Conservation (phyloP, 30 jellyfish, hydroid and myxozoan species). For the Sanderia malayensis region DNA sequence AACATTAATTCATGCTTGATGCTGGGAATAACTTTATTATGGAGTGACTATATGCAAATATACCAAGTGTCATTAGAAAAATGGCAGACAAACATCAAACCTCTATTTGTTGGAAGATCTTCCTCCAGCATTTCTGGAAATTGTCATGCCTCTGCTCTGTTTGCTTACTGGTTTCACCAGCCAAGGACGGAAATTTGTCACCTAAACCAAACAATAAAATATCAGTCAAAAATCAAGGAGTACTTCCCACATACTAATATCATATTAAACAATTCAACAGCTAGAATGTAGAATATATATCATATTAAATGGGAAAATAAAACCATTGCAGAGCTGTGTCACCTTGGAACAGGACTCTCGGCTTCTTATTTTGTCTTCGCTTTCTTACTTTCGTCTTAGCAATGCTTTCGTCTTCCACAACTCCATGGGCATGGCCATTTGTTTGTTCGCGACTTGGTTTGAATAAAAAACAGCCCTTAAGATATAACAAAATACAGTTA, state of each 20-base stretch:
- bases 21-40: too few relatives aligned
- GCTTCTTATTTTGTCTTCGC: neutral
- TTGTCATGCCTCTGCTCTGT: conserved; percentile 27
- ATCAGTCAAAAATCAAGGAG: too few relatives aligned
- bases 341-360: neutral
- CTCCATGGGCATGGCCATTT: too few relatives aligned
- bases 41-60: too few relatives aligned
- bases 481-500: neutral
- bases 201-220: too few relatives aligned
- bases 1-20: neutral
- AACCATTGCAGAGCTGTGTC: too few relatives aligned
- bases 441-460: neutral
- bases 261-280: too few relatives aligned
- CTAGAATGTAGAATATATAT: too few relatives aligned
- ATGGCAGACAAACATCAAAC: neutral
- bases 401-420: too few relatives aligned
- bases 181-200: conserved; percentile 44
- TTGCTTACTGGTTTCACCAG: conserved; percentile 31
- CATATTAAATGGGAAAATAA: too few relatives aligned
- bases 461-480: conserved; percentile 47
- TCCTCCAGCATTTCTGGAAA: conserved; percentile 47
- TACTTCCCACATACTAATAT: too few relatives aligned
- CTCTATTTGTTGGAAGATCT: conserved; percentile 37
- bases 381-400: neutral
- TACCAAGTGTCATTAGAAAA: too few relatives aligned